These are phyloP conservation scores for Drosophila diplacantha DNA, from an alignment of 2,888 invertebrate genomes.

Conservation along the genomic window DNA sequence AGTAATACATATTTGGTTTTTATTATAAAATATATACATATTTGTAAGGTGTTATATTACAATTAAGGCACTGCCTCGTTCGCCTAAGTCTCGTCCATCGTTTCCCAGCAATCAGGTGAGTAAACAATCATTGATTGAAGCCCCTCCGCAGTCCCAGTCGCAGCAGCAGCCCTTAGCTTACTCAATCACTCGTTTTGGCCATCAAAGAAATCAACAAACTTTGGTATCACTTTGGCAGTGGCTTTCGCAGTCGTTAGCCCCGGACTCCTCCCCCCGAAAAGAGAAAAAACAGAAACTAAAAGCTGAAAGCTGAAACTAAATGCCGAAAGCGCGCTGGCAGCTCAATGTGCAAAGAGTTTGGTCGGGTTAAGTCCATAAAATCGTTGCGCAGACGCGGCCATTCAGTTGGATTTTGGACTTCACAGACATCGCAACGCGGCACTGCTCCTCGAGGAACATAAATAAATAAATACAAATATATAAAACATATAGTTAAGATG, in stretches of 20 bases:
- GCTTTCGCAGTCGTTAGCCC: conserved; percentile 25
- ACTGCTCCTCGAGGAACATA: not conserved
- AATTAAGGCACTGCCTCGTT: not conserved
- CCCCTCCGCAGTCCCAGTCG: no score
- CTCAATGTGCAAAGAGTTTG: conserved; percentile 39
- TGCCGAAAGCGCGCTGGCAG: conserved; percentile 18
- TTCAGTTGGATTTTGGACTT: conserved; percentile 60
- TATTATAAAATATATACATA: not conserved
- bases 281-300: conserved; percentile 13
- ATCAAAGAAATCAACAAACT: conserved; percentile 6
- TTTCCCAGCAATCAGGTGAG: not conserved
- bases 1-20: no score
- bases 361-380: conserved; percentile 59
- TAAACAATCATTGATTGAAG: conserved; percentile 3
- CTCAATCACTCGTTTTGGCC: conserved; percentile 8
- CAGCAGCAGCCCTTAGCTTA: not conserved
- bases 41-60: not conserved
- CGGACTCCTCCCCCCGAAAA: not conserved
- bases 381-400: conserved; percentile 60
- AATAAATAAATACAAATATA: no score
- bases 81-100: not conserved
- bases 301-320: conserved; percentile 17
- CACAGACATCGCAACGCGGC: conserved; percentile 32
- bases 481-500: not conserved
- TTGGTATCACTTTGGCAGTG: conserved; percentile 18